Percentiles rank a stretch among this genome's conserved stretches.
Conservation (phyloP, 1,140 invertebrate species). For the Radopholus similis region DNA sequence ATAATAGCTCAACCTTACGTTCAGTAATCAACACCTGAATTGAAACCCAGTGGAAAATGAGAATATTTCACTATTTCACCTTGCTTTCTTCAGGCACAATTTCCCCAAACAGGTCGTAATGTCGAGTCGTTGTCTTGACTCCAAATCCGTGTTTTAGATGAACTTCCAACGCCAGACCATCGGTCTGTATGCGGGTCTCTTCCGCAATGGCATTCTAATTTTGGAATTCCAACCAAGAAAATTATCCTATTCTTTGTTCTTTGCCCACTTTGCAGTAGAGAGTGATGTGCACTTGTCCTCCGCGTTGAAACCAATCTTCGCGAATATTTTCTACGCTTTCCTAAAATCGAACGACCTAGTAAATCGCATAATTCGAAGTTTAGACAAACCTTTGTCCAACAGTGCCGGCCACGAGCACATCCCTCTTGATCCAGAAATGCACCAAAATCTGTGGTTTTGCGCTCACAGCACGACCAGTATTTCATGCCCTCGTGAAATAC, state of each 20-base stretch:
- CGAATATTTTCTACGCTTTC: conserved; percentile 37
- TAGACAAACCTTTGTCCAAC: conserved; percentile 75
- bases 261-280: conserved; percentile 42
- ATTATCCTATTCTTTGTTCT: background rate
- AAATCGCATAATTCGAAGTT: conserved; percentile 8
- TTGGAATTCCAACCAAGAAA: no score
- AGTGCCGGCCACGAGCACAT: conserved; percentile 77
- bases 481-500: conserved; percentile 96
- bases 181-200: conserved; percentile 73
- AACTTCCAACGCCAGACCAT: conserved; percentile 75
- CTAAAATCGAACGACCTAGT: conserved; percentile 17
- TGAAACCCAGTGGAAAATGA: background rate
- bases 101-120: conserved; percentile 80
- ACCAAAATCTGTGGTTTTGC: conserved; percentile 86
- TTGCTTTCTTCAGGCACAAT: conserved; percentile 65
- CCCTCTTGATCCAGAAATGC: conserved; percentile 80
- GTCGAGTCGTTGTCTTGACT: conserved; percentile 72
- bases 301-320: conserved; percentile 54
- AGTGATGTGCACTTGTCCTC: conserved; percentile 45
- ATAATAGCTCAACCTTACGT: conserved; percentile 90
- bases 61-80: background rate
- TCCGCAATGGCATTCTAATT: conserved; percentile 77
- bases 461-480: conserved; percentile 93
- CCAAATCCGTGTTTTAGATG: conserved; percentile 77
- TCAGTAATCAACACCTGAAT: conserved; percentile 72